Conservation (phyloP, 1,140 invertebrate species). For the Drosophila melanica region DNA sequence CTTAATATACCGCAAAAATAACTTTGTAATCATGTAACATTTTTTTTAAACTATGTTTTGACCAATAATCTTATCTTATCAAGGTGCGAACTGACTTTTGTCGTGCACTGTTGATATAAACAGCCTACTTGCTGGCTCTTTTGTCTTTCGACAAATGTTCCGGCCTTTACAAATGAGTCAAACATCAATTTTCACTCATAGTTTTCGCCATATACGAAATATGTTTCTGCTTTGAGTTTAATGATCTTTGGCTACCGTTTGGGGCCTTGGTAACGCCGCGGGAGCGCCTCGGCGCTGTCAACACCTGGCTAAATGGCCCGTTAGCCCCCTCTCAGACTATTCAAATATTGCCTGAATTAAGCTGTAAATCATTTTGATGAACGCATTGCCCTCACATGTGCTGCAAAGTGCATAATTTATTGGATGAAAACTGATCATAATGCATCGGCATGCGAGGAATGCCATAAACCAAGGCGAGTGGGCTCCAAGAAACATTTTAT, state of each 20-base stretch:
- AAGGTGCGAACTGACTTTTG: slow-evolving; percentile 12
- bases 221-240: slow-evolving; percentile 45
- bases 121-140: slow-evolving; percentile 37
- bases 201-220: slow-evolving; percentile 61
- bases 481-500: slow-evolving; percentile 41
- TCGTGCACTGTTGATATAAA: slow-evolving; percentile 53
- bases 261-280: neutral
- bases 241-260: slow-evolving; percentile 39
- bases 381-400: slow-evolving; percentile 41
- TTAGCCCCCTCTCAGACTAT: slow-evolving; percentile 24
- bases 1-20: neutral
- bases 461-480: slow-evolving; percentile 11
- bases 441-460: slow-evolving; percentile 59
- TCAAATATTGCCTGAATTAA: slow-evolving; percentile 62
- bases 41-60: neutral
- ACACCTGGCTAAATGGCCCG: slow-evolving; percentile 61
- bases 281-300: slow-evolving; percentile 42
- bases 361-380: slow-evolving; percentile 70
- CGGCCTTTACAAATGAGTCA: slow-evolving; percentile 53
- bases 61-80: neutral
- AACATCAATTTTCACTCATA: slow-evolving; percentile 52
- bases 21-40: neutral
- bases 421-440: slow-evolving; percentile 23
- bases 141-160: slow-evolving; percentile 53
- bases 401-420: slow-evolving; percentile 30